Evolutionary conservation across 2,797 vertebrate species (phyloP), one percentile per base, ranked within the genome.

Genomic region (Notoglanidium macrostoma): DNA sequence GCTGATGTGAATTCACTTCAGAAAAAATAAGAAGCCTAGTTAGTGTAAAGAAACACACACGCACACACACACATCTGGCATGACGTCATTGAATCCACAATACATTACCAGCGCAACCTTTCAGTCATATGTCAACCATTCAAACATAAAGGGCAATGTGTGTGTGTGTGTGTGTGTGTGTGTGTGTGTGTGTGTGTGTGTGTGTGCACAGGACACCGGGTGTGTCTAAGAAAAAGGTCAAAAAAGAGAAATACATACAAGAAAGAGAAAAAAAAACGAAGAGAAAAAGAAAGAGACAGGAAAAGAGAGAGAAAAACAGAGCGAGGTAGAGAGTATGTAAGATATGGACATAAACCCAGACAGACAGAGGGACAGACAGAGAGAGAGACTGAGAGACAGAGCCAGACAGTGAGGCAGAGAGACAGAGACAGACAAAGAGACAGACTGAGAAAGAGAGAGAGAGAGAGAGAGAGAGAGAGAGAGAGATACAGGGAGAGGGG

Each of bases 111-210:
- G 67, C 5, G 7, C 87, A 85, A 89, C 83, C 80, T 91, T 87
- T 90, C 67, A 87, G 78, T 89, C 74, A 87, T 67, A 87, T 82
- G 83, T 68, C 78, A 89, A 51, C 54, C 85, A 89, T 88, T 89
- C 57, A 85, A 51, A 46, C 82, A 79, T 89, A 88, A 90, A 90
- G 83, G 85, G 61, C 88, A 89, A 72, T 79, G 79, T 88, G 77
- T 86, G 86, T 85, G 63, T 49, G 23, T 79, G 21, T 84, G 61
- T 32, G 49, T 78, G 23, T 77, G 55, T 61, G 26, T 77, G 80
- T 84, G 61, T 84, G 35, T 84, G 77, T 49, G 35, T 82, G 46
- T 70, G 54, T 65, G 17, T 76, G 73, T 85, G 49, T 65, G 54
- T 59, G 29, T 70, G 73, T 83, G 32, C 17, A 23, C 40, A 26